A percentile compares a stretch with the other conserved stretches of the same genome.
These are phyloP conservation scores for Crambe crambe DNA, from an alignment of 37 sponge, comb jelly and placozoan species.

Conservation along the genomic window DNA sequence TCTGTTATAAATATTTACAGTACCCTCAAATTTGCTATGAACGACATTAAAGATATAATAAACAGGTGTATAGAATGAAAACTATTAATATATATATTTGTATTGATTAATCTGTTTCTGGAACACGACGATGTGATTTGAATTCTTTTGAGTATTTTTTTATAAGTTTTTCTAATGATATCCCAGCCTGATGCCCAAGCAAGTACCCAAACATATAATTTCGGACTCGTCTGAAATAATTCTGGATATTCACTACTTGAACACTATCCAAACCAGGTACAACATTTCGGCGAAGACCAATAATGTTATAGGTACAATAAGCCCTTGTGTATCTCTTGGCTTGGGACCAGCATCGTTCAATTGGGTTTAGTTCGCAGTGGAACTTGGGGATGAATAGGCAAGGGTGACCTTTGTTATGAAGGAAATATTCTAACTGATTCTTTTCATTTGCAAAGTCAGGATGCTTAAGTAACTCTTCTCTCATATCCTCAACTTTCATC, in stretches of 20 bases:
- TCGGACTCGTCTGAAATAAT: background rate
- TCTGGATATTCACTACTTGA: background rate
- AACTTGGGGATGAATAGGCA: background rate
- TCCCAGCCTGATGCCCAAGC: conserved; percentile 17
- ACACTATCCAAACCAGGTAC: background rate
- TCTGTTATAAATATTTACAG: too few relatives aligned
- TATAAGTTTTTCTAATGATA: background rate
- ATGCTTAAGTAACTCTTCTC: too few relatives aligned
- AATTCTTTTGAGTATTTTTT: conserved; percentile 18
- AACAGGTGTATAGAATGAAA: too few relatives aligned
- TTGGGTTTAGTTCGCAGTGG: background rate
- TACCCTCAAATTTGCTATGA: too few relatives aligned
- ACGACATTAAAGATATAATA: too few relatives aligned
- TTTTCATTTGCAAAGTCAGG: too few relatives aligned
- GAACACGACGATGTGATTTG: conserved; percentile 4
- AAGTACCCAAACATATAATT: conserved; percentile 16
- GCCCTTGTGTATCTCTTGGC: background rate
- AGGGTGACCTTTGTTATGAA: too few relatives aligned
- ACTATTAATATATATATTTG: too few relatives aligned
- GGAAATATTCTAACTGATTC: too few relatives aligned
- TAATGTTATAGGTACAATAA: background rate
- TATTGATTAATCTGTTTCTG: background rate
- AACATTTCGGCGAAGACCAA: background rate
- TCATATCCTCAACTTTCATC: too few relatives aligned
- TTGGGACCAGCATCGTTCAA: background rate